Evolutionary conservation across 2,797 vertebrate species (phyloP), one percentile per base, ranked within the genome.

Genomic region (Chlorospingus flavigularis): DNA sequence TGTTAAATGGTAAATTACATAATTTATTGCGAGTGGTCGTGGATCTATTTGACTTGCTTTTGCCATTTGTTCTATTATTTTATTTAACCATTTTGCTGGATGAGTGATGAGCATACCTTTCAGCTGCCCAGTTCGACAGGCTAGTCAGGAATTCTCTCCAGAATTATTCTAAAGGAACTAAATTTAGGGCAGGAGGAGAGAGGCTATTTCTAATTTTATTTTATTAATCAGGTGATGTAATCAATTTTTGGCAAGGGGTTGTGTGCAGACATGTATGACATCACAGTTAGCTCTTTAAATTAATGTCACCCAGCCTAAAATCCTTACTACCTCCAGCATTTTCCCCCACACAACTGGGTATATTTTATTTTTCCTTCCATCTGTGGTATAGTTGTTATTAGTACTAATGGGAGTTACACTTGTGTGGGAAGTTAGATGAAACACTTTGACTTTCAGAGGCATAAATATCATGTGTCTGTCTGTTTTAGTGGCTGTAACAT

Each of bases 11-110:
- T 83, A 90, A 94, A 95, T 94, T 78, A 72, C 63, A 48, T 94
- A 76, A 71, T 88, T 79, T 63, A 86, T 82, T 77, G 55, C 37
- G 1, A 76, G 83, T 90, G 72, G 74, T 91, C n/a, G 5, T 97
- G 88, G 83, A n/a, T 96, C 87, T 95, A n/a, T 96, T 93, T 84
- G 75, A 90, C 82, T 92, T 83, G 60, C 77, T 95, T 77, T 83
- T 88, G 18, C 90, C 81, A 83, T 66, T 94, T 87, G 90, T 85
- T 84, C 74, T 92, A 53, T 92, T 79, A 95, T 86, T 95, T 94
- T 92, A 92, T 89, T 87, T 92, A 95, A 88, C 71, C 71, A 5
- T 88, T 83, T 79, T 80, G 70, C 83, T 13, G 24, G 63, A 28
- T 86, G 89, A 95, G 65, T 92, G 89, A 90, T 86, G 79, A 65